phyloP scores from a whole-genome alignment of 2,113 vertebrate species.

The Fulmarus glacialis region DNA sequence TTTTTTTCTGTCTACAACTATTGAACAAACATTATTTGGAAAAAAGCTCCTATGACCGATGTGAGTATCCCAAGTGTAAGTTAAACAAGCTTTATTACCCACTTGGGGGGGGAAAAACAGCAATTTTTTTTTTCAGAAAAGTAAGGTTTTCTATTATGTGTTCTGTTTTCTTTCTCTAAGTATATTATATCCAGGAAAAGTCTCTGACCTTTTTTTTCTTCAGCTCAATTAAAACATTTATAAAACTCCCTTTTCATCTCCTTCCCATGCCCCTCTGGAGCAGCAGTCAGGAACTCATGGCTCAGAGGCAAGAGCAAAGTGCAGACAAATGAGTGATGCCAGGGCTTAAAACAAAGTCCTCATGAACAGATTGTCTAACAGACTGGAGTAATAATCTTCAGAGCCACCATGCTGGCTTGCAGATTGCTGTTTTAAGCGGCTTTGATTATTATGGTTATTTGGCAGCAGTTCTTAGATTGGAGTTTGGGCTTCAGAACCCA shows the following conservation, averaged over 20 bases:
- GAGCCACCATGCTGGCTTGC: conserved; percentile 60
- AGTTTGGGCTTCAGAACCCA: conserved; percentile 25
- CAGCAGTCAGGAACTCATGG: conserved; percentile 12
- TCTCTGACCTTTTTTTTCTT: not conserved
- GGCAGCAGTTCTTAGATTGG: conserved; percentile 42
- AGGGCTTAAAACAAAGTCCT: conserved; percentile 47
- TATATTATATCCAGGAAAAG: not conserved
- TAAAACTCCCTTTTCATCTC: not conserved
- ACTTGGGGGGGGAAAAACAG: too few relatives aligned
- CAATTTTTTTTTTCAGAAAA: not conserved
- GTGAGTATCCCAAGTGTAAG: not conserved
- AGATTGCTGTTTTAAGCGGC: conserved; percentile 63
- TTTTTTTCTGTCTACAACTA: not conserved
- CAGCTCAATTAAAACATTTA: not conserved
- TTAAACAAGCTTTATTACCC: not conserved
- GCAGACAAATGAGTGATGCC: conserved; percentile 51
- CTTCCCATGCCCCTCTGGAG: not conserved
- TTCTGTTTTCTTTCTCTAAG: not conserved
- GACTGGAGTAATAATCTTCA: conserved; percentile 68
- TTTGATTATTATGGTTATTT: conserved; percentile 69
- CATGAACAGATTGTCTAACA: conserved; percentile 67
- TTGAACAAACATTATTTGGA: not conserved
- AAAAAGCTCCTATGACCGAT: not conserved
- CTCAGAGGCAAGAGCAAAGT: conserved; percentile 52
- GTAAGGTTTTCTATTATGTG: not conserved